Conservation (phyloP, 2,797 vertebrate species). For the Zalophus californianus region DNA sequence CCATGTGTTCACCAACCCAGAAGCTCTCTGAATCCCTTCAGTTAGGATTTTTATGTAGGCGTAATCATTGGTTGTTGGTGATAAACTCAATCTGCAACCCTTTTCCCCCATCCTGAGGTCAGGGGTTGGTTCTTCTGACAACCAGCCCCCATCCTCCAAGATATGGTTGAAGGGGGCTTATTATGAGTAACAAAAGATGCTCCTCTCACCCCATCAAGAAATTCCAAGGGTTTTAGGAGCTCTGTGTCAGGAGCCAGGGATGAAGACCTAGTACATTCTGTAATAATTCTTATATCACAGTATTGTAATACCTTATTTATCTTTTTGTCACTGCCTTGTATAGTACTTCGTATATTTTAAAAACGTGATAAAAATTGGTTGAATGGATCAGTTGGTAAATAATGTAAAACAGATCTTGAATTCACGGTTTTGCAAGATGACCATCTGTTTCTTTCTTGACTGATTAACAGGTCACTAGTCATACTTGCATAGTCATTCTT, state of each 20-base stretch:
- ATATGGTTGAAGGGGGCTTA: background rate
- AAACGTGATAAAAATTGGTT: conserved; percentile 32
- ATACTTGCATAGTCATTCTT: conserved; percentile 1
- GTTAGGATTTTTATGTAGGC: background rate
- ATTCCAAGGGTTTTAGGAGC: background rate
- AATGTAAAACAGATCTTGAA: conserved; percentile 45
- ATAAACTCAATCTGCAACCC: background rate
- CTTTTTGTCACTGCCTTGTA: conserved; percentile 2
- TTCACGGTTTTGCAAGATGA: conserved; percentile 10
- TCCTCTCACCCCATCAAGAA: background rate
- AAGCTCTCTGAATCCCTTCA: background rate
- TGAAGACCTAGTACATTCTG: background rate
- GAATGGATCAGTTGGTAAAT: conserved; percentile 51
- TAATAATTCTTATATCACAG: background rate
- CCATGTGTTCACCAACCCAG: background rate
- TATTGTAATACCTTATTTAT: conserved; percentile 35
- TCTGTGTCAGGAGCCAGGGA: background rate
- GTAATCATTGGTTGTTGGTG: background rate
- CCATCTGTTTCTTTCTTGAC: conserved; percentile 27
- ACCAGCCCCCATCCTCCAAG: background rate
- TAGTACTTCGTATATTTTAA: conserved; percentile 27
- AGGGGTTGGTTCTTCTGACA: background rate
- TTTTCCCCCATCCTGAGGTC: background rate
- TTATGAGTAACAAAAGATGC: background rate
- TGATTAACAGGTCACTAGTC: conserved; percentile 10